Evolutionary conservation across 1,140 invertebrate genomes (phyloP).

Genomic region (Sycophaga agraensis): DNA sequence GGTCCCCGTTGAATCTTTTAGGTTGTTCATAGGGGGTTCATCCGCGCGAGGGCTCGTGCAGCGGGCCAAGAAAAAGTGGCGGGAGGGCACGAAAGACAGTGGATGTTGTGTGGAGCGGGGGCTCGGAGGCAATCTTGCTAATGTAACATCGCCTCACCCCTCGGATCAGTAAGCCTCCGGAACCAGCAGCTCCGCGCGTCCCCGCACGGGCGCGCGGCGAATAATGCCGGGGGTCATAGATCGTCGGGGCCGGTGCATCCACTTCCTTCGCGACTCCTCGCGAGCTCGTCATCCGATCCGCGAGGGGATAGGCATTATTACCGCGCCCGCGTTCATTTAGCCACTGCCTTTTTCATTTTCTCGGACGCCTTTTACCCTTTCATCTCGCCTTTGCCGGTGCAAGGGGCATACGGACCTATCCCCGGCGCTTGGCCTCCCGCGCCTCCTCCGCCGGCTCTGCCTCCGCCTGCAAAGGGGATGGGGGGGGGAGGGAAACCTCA

Average conservation of each 20-base stretch:
- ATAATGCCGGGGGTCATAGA: background rate
- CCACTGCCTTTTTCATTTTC: conserved; percentile 12
- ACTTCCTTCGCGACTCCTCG: background rate
- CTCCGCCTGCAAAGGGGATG: conserved; percentile 25
- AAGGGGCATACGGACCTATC: conserved; percentile 9
- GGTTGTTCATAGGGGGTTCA: too few relatives aligned
- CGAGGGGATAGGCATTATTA: conserved; percentile 1
- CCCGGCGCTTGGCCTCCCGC: conserved; percentile 10
- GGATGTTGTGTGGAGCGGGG: too few relatives aligned
- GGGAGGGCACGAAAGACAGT: too few relatives aligned
- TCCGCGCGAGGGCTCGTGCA: too few relatives aligned
- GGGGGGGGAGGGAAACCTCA: conserved; percentile 35
- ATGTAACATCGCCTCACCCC: conserved; percentile 47
- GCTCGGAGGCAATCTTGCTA: conserved; percentile 51
- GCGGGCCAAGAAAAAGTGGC: too few relatives aligned
- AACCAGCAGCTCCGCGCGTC: too few relatives aligned
- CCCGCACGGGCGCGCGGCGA: background rate
- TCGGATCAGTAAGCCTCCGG: too few relatives aligned
- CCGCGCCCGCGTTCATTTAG: conserved; percentile 16
- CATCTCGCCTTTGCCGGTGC: background rate
- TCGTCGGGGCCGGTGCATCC: too few relatives aligned
- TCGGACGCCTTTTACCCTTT: background rate
- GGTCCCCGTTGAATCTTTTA: too few relatives aligned
- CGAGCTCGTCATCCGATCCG: conserved; percentile 16
- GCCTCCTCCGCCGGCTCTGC: conserved; percentile 7